Evolutionary conservation across 2,797 vertebrate species (phyloP).

Genomic region (Rhabdophis nuchalis): DNA sequence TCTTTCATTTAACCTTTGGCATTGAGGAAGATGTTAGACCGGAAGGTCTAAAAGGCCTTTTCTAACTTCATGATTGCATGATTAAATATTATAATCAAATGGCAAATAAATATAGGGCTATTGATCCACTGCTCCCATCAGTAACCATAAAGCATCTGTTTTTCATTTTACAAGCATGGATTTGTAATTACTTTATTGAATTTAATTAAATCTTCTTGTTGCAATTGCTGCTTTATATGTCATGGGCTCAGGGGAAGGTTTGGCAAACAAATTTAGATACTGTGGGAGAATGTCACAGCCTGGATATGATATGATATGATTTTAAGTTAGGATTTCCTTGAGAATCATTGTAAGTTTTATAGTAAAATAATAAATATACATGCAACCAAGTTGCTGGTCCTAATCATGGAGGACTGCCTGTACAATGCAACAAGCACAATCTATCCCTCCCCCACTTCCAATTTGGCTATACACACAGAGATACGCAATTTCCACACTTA

Average conservation of each 20-base stretch:
- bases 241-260: conserved; percentile 25
- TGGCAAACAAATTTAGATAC: conserved; percentile 20
- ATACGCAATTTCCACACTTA: not conserved
- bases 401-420: not conserved
- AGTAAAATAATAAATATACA: conserved; percentile 38
- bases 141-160: conserved; percentile 11
- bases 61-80: not conserved
- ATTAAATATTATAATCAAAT: not conserved
- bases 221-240: conserved; percentile 15
- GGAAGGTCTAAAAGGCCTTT: not conserved
- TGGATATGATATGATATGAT: conserved; percentile 52
- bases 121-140: not conserved
- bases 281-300: conserved; percentile 43
- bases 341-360: conserved; percentile 52
- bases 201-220: conserved; percentile 29
- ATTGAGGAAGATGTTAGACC: not conserved
- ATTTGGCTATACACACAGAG: not conserved
- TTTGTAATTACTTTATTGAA: not conserved
- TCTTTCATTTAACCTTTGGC: not conserved
- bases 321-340: conserved; percentile 39
- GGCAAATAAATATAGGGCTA: not conserved
- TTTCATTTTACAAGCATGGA: conserved; percentile 14
- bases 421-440: not conserved
- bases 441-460: not conserved
- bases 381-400: not conserved